A percentile compares a stretch with the other conserved stretches of the same genome.
Evolutionary conservation across 1,140 invertebrate species (phyloP).

Genomic region (Bradysia coprophila): DNA sequence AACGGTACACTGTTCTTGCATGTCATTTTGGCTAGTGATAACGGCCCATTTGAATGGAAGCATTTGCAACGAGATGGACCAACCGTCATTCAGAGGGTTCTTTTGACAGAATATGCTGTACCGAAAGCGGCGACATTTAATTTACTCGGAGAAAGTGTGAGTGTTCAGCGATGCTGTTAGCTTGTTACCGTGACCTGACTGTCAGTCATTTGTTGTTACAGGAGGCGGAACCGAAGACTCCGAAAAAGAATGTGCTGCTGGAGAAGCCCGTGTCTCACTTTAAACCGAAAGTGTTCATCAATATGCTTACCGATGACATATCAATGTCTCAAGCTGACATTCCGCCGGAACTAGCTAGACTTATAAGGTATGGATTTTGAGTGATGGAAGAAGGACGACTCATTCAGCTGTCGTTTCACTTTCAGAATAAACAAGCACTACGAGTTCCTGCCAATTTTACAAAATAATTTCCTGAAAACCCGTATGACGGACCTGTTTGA

Average conservation of each 20-base stretch:
- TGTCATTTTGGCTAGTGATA: slow-evolving; percentile 32
- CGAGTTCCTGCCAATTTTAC: slow-evolving; percentile 66
- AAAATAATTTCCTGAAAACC: slow-evolving; percentile 64
- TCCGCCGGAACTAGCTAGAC: slow-evolving; percentile 36
- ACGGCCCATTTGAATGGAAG: slow-evolving; percentile 28
- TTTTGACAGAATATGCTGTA: slow-evolving; percentile 45
- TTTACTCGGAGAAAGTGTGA: slow-evolving; percentile 38
- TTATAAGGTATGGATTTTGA: slow-evolving; percentile 7
- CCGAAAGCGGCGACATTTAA: slow-evolving; percentile 60
- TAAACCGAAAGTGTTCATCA: slow-evolving; percentile 35
- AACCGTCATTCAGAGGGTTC: slow-evolving; percentile 32
- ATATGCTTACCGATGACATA: slow-evolving; percentile 38
- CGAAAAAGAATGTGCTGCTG: too few relatives aligned
- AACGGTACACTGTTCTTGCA: slow-evolving; percentile 63
- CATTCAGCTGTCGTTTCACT: slow-evolving; percentile 10
- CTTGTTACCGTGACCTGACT: too few relatives aligned
- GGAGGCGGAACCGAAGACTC: too few relatives aligned
- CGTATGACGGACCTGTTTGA: slow-evolving; percentile 52
- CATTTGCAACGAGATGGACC: slow-evolving; percentile 30
- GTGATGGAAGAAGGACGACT: too few relatives aligned
- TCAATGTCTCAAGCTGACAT: slow-evolving; percentile 32
- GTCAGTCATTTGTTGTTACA: background rate
- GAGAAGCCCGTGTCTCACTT: slow-evolving; percentile 32
- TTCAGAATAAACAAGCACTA: slow-evolving; percentile 37
- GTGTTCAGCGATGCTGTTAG: slow-evolving; percentile 3